Base-by-base conservation (phyloP, 2,113 vertebrate species). In the Poicephalus gulielmi region DNA sequence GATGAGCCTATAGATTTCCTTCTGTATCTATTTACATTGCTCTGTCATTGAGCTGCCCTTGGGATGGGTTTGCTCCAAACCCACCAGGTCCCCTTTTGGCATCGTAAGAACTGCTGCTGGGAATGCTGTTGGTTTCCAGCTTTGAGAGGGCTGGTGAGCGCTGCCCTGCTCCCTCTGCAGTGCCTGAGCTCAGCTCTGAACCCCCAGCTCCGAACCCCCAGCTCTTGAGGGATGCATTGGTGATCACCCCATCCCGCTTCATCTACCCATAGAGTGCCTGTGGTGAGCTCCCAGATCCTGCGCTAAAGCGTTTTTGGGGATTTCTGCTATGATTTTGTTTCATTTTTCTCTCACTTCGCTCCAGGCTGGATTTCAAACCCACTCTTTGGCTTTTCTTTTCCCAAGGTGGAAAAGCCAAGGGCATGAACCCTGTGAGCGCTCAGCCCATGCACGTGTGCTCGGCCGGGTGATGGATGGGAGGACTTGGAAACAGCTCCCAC, bases 21-120 rank as follows among this genome's bases (percentile, higher is more conserved):
- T 33, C 43, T 1, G 0, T 1, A 3, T 8, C 31, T 9, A 0
- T 17, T 18, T 24, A 10, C 2, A 1, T 4, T 6, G 17, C 27
- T 52, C 53, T 8, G 0, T 11, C 28, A 0, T 2, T 17, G 60
- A 13, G 22, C 1, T 53, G 19, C 33, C 44, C 60, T 31, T 18
- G 67, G 83, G 8, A 6, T 28, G 66, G 39, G 28, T 6, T 74
- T 14, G 37, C 30, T 43, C n/a, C 60, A 57, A 50, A 5, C 22
- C 13, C 22, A 57, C 62, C 5, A 3, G 2, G 30, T 23, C 11
- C 49, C 44, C 53, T 64, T 39, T 28, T 52, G 81, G 39, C 66
- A 44, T 53, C 19, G 0, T 2, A 0, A 67, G 20, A 68, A 39
- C 62, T 19, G 49, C 6, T 31, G 44, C 47, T 63, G 93, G 59